A percentile compares a stretch with the other conserved stretches of the same genome.
phyloP scores from a whole-genome alignment of 1,140 invertebrate genomes.

The Drosophila neocordata region DNA sequence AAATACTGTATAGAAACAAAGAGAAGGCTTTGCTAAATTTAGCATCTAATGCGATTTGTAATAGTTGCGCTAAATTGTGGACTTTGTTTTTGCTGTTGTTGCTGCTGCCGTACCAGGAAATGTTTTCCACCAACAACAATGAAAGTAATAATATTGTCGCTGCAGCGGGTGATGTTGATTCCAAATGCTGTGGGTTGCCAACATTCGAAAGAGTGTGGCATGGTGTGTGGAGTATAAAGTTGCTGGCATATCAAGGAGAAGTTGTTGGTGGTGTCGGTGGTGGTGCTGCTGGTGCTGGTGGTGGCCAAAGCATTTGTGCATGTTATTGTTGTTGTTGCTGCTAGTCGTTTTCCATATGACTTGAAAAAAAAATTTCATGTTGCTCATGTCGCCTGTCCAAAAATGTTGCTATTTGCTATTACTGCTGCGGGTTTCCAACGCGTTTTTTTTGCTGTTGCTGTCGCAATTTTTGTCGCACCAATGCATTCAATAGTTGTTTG shows the following conservation, averaged over 20 bases:
- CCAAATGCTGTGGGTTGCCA: conserved; percentile 26
- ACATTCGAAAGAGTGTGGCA: conserved; percentile 39
- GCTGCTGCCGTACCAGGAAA: conserved; percentile 70
- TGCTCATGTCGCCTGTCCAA: conserved; percentile 53
- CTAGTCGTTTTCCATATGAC: conserved; percentile 54
- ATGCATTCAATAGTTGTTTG: conserved; percentile 30
- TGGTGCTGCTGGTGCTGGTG: too few relatives aligned
- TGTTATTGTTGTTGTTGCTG: too few relatives aligned
- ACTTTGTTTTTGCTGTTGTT: conserved; percentile 34
- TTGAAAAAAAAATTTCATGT: conserved; percentile 53
- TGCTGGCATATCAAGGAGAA: conserved; percentile 22
- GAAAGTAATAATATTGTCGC: conserved; percentile 71
- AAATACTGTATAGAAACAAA: conserved; percentile 18
- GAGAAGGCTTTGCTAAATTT: conserved; percentile 61
- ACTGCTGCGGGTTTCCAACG: conserved; percentile 60
- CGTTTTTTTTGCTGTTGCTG: conserved; percentile 44
- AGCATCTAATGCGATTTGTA: conserved; percentile 79
- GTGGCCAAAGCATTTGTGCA: conserved; percentile 34
- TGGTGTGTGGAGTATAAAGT: conserved; percentile 24
- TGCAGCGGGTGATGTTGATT: conserved; percentile 50
- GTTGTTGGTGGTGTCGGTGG: neutral
- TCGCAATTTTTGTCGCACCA: conserved; percentile 57
- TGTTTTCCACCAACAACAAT: conserved; percentile 64
- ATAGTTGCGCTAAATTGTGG: conserved; percentile 77
- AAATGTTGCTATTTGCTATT: conserved; percentile 12